Base-by-base conservation (phyloP, 2,797 vertebrate species). In the Scolopax rusticola region DNA sequence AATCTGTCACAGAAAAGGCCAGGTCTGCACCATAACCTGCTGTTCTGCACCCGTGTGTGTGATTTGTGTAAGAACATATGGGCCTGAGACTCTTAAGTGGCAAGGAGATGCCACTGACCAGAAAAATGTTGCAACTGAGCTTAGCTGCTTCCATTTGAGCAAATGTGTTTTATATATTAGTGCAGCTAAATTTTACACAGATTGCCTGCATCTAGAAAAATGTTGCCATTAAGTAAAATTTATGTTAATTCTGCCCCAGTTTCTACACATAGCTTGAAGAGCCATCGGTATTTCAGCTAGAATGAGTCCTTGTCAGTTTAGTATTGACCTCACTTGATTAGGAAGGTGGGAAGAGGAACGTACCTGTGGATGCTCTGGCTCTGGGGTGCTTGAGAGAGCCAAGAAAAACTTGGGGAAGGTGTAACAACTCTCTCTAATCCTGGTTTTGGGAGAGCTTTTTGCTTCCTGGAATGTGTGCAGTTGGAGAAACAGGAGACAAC, bases 1-100 rank as follows among this genome's bases (percentile, higher is more conserved):
- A 21, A 0, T 11, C 15, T n/a, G 67, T 16, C n/a, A 15, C 4
- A 67, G 61, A 13, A 57, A 2, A 24, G 54, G 23, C 30, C 5
- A 21, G 1, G 18, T 25, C 14, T n/a, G 54, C 19, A 1, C 28
- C 5, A 3, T 9, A 11, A 20, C 0, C 1, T 47, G n/a, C 69
- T 51, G 21, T 50, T 57, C 28, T 51, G 43, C 40, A 32, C 6
- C 61, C 16, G 11, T 10, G 18, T 17, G 9, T 24, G 23, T 33
- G 17, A 11, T 32, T 4, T 5, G 9, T 69, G 4, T 25, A n/a
- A 54, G 38, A 73, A 32, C 41, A 9, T 6, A 3, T 1, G 6
- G n/a, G 5, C 65, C 45, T 28, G 27, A 45, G 67, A 7, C 7
- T 47, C 32, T 7, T 7, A 5, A 47, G 16, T 47, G 43, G 24